phyloP scores from a whole-genome alignment of 64 coral and sea anemone species.

The Stichodactyla mertensii region DNA sequence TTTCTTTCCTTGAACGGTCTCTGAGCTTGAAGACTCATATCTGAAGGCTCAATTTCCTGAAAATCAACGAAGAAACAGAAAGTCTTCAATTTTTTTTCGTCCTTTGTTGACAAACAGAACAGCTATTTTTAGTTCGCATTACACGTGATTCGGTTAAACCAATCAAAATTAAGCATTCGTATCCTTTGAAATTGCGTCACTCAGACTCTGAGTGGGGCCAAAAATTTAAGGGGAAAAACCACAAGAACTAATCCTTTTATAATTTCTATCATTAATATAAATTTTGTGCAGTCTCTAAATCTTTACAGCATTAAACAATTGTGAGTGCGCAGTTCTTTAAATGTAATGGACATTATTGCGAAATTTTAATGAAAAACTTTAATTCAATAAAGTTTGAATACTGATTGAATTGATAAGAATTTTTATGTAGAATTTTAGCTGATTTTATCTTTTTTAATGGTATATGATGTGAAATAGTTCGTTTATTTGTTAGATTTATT shows the following conservation, averaged over 20 bases:
- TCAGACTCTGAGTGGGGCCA: not conserved
- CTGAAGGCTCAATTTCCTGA: not conserved
- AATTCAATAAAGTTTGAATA: not conserved
- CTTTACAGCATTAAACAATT: not conserved
- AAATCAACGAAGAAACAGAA: constrained; percentile 1
- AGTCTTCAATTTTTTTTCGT: not conserved
- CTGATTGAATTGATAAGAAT: not conserved
- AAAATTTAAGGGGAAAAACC: not conserved
- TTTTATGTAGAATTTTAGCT: not conserved
- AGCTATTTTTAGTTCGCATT: constrained; percentile 10
- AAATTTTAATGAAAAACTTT: not conserved
- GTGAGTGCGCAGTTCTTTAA: not conserved
- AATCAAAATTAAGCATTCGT: not conserved
- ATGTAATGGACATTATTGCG: not conserved
- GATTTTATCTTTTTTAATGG: not conserved
- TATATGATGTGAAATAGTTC: not conserved
- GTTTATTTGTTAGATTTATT: not conserved
- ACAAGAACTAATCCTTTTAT: not conserved
- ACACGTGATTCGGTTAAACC: constrained; percentile 19
- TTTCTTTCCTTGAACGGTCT: constrained; percentile 83
- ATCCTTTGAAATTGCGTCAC: constrained; percentile 14
- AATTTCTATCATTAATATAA: not conserved
- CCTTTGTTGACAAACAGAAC: constrained; percentile 31
- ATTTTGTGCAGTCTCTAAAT: not conserved
- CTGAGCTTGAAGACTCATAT: constrained; percentile 58